phyloP scores from a whole-genome alignment of 2,113 vertebrate genomes.

The Tonatia bakeri region DNA sequence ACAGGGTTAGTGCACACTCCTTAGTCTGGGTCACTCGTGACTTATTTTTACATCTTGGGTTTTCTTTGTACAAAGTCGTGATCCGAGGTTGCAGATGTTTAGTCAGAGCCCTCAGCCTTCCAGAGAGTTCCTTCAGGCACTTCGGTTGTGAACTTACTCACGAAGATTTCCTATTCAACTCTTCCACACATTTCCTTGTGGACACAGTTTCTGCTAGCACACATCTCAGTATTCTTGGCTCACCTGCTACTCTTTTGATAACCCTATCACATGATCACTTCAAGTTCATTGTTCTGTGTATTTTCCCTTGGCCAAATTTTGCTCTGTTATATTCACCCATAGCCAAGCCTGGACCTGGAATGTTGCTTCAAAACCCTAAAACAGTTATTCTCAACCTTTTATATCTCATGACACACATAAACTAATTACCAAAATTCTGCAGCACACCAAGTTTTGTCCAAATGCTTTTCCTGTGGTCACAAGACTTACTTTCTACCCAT shows the following conservation, averaged over 20 bases:
- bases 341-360: neutral
- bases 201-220: neutral
- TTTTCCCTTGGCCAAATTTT: neutral
- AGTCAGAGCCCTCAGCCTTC: neutral
- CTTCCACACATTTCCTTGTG: neutral
- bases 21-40: neutral
- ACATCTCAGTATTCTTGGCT: neutral
- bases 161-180: neutral
- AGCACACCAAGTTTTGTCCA: neutral
- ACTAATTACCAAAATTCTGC: neutral
- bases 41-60: slow-evolving; percentile 11
- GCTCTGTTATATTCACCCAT: neutral
- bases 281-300: neutral
- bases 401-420: neutral
- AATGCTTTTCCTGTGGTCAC: neutral
- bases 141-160: neutral
- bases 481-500: slow-evolving; percentile 25
- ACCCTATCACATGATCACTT: neutral
- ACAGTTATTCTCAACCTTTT: neutral
- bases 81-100: slow-evolving; percentile 2
- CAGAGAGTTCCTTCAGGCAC: neutral
- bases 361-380: neutral
- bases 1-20: neutral
- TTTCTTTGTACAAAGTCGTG: neutral
- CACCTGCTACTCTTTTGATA: neutral